phyloP scores from a whole-genome alignment of 2,888 invertebrate genomes.

The Habroteleia sp. region DNA sequence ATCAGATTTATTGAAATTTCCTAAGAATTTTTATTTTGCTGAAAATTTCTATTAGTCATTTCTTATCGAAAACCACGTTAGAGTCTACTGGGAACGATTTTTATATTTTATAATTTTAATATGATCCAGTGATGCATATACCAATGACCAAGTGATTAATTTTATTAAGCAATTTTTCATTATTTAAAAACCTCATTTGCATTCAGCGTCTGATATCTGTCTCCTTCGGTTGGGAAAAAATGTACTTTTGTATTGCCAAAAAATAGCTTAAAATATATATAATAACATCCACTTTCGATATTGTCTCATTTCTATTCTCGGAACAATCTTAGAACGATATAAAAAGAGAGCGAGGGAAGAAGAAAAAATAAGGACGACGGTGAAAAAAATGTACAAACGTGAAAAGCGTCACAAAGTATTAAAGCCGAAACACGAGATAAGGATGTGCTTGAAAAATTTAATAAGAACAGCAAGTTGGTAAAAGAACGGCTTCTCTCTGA shows the following conservation, averaged over 20 bases:
- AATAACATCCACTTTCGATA: conserved; percentile 34
- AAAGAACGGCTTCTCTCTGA: conserved; percentile 42
- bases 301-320: conserved; percentile 14
- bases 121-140: too few relatives aligned
- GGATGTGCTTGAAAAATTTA: conserved; percentile 63
- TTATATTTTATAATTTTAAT: too few relatives aligned
- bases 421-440: conserved; percentile 60
- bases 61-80: too few relatives aligned
- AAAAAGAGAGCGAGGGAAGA: conserved; percentile 7
- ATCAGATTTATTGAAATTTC: too few relatives aligned
- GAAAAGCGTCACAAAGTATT: conserved; percentile 48
- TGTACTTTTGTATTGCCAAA: not conserved
- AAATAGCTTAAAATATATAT: conserved; percentile 16
- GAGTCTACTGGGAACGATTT: too few relatives aligned
- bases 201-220: not conserved
- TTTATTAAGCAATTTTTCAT: not conserved
- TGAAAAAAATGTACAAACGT: conserved; percentile 30
- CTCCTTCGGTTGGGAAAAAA: not conserved
- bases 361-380: not conserved
- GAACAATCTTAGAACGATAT: not conserved
- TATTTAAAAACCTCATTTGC: conserved; percentile 3
- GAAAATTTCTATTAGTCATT: too few relatives aligned
- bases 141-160: too few relatives aligned
- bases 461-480: conserved; percentile 50
- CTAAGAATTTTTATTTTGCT: too few relatives aligned